Conservation (phyloP, 1,140 invertebrate genomes). For the Drosophila hydei region DNA sequence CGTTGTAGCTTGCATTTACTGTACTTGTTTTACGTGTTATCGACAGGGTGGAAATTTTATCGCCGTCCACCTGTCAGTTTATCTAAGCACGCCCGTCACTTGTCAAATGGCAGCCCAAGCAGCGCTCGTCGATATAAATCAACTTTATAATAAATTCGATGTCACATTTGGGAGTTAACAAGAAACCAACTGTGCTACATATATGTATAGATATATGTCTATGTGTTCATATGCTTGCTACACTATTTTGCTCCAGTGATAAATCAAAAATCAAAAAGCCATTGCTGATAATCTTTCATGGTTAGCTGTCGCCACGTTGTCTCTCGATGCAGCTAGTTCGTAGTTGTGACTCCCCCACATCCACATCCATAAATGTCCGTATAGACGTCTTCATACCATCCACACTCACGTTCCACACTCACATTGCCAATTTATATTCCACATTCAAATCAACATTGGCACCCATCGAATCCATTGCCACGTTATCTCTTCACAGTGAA, state of each 20-base stretch:
- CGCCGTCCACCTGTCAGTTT: slow-evolving; percentile 25
- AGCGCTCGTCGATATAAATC: slow-evolving; percentile 75
- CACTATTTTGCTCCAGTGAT: slow-evolving; percentile 29
- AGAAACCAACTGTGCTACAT: neutral
- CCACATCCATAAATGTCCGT: too few relatives aligned
- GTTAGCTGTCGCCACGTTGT: slow-evolving; percentile 63
- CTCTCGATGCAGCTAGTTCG: slow-evolving; percentile 43
- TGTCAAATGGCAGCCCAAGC: slow-evolving; percentile 59
- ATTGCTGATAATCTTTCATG: slow-evolving; percentile 56
- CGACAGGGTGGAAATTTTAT: slow-evolving; percentile 31
- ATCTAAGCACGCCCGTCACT: slow-evolving; percentile 24
- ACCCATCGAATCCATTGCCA: too few relatives aligned
- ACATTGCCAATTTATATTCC: too few relatives aligned
- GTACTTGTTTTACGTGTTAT: slow-evolving; percentile 1
- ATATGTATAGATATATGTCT: neutral
- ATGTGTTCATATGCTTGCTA: too few relatives aligned
- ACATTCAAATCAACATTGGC: too few relatives aligned
- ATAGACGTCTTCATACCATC: too few relatives aligned
- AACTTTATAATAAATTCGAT: slow-evolving; percentile 77
- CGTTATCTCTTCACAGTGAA: too few relatives aligned
- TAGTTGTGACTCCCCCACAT: too few relatives aligned
- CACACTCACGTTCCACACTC: too few relatives aligned
- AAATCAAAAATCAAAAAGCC: slow-evolving; percentile 65
- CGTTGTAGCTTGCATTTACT: neutral
- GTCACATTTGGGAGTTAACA: slow-evolving; percentile 58